Evolutionary conservation across 2,797 vertebrate species (phyloP).

Genomic region (Echiichthys vipera): DNA sequence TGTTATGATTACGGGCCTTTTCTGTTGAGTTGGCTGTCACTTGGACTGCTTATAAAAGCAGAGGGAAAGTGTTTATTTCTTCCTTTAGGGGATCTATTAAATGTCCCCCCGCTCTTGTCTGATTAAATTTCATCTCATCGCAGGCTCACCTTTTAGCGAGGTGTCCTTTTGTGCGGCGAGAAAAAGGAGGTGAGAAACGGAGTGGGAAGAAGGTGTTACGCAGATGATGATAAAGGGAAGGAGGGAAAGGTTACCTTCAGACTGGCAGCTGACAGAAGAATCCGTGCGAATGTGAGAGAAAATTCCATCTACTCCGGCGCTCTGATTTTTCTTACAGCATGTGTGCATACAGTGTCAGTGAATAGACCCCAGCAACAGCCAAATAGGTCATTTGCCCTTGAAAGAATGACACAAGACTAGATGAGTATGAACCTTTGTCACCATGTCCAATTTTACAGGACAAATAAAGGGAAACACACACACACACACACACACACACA

Average conservation of each 20-base stretch:
- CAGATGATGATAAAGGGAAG: constrained; percentile 52
- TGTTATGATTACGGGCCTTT: constrained; percentile 63
- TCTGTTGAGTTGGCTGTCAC: constrained; percentile 38
- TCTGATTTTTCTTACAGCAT: constrained; percentile 24
- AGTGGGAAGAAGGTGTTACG: constrained; percentile 19
- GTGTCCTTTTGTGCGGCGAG: constrained; percentile 43
- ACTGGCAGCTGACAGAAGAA: constrained; percentile 27
- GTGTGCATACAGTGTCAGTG: background rate
- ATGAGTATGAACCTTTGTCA: constrained; percentile 58
- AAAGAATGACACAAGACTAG: constrained; percentile 51
- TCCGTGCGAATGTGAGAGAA: constrained; percentile 26
- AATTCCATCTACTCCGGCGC: constrained; percentile 7
- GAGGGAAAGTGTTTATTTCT: constrained; percentile 43
- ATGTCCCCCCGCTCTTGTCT: constrained; percentile 41
- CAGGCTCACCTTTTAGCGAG: constrained; percentile 46
- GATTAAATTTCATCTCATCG: constrained; percentile 60
- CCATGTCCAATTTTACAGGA: constrained; percentile 65
- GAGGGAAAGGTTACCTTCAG: constrained; percentile 71
- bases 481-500: constrained; percentile 10
- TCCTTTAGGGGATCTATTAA: constrained; percentile 33
- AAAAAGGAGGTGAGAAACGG: constrained; percentile 42
- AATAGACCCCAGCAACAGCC: constrained; percentile 20
- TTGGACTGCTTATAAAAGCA: constrained; percentile 20
- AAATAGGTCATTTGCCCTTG: constrained; percentile 58
- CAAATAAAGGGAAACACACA: constrained; percentile 53